phyloP scores from a whole-genome alignment of 2,888 invertebrate genomes.

The Hylaea fasciaria region DNA sequence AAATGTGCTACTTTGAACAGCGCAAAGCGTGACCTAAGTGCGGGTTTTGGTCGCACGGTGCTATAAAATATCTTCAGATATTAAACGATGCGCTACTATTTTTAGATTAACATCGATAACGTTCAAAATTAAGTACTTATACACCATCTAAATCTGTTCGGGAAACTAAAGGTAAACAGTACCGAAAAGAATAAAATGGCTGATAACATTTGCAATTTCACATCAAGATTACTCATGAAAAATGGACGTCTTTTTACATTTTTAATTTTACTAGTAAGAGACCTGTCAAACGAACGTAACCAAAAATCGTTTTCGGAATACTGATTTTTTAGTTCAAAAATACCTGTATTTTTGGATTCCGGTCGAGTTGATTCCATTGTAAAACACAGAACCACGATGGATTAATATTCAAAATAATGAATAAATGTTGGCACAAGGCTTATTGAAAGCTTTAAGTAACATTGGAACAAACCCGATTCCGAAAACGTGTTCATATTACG shows the following conservation, averaged over 20 bases:
- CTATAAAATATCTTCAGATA: too few species aligned
- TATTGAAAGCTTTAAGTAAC: neutral
- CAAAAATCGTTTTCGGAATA: neutral
- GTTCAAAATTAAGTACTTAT: neutral
- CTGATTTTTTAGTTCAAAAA: neutral
- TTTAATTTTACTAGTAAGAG: neutral
- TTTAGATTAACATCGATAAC: neutral
- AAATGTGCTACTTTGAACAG: too few species aligned
- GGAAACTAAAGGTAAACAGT: constrained; percentile 1
- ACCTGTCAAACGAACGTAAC: neutral
- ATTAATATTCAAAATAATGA: neutral
- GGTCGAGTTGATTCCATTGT: too few species aligned
- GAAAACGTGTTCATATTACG: constrained; percentile 6
- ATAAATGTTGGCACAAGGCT: neutral
- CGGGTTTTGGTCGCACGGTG: too few species aligned
- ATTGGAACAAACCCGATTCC: neutral
- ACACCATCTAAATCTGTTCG: neutral
- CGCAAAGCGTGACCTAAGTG: too few species aligned
- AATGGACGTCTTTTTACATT: constrained; percentile 67
- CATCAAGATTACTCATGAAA: constrained; percentile 67
- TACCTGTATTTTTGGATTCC: too few species aligned
- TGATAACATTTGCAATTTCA: constrained; percentile 50
- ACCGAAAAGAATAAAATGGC: constrained; percentile 31
- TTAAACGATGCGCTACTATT: neutral
- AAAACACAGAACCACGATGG: neutral